Base-by-base conservation (phyloP, 2,888 invertebrate species). In the Melanotus villosus region DNA sequence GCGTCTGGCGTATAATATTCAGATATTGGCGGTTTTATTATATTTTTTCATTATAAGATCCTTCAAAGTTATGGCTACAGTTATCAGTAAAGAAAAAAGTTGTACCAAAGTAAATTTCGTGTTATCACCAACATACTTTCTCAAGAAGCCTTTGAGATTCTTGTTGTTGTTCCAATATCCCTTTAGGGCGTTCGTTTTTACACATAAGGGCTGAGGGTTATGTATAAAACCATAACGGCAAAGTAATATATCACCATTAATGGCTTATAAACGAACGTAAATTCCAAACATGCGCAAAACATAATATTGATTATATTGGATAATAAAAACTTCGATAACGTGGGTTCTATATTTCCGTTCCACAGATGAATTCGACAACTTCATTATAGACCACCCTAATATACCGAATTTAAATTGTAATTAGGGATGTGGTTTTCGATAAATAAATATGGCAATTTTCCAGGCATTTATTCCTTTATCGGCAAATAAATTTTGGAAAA, bases 201-300 rank as follows among this genome's bases (percentile, higher is more conserved):
- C 52, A 36, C 36, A 52, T 50, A 23, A 19, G 62, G n/a, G 16
- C 54, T 56, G 41, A 56, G 36, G 32, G 43, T 45, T 54, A 43
- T 56, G 45, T 56, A 64, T 56, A 56, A 54, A 56, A 43, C 64
- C 56, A 64, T 34, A 64, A 32, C 34, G 23, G 32, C 23, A 23
- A 18, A 41, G 66, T 52, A 54, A 62, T 67, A 56, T 67, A 59
- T 67, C 56, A 62, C 36, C 47, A 50, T 60, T 62, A 67, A 67
- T 54, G 67, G 62, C 62, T 67, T 62, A 67, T 67, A 67, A 67
- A 63, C 62, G 62, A 56, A 52, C 59, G 47, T 67, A 62, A 67
- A 59, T 62, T 67, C 52, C 62, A 62, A 63, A 67, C 52, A 67
- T 67, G 62, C 62, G 56, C 62, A 67, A 67, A 67, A 67, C 60